phyloP scores from a whole-genome alignment of 2,113 vertebrate species.

The Poecilia latipinna region DNA sequence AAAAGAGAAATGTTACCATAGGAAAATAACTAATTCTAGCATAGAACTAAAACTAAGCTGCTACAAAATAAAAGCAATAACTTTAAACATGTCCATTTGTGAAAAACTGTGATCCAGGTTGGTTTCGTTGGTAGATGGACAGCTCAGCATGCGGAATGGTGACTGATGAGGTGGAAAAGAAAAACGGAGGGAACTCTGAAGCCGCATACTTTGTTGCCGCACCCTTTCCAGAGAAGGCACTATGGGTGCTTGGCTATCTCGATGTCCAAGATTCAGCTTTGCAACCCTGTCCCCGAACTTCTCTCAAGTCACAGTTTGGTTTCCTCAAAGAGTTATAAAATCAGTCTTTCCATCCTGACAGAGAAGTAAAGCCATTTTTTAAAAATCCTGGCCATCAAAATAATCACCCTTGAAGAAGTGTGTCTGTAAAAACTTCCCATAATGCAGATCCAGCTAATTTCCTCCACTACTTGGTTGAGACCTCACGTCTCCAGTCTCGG shows the following conservation, averaged over 20 bases:
- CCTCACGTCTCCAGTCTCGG: conserved; percentile 24
- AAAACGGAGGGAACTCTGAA: conserved; percentile 50
- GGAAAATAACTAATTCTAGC: conserved; percentile 29
- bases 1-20: conserved; percentile 20
- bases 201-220: conserved; percentile 47
- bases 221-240: conserved; percentile 84
- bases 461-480: conserved; percentile 30
- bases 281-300: conserved; percentile 31
- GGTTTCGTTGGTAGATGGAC: conserved; percentile 49
- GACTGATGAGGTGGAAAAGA: conserved; percentile 63
- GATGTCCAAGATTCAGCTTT: conserved; percentile 40
- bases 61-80: conserved; percentile 49
- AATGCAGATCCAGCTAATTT: conserved; percentile 3
- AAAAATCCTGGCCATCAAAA: conserved; percentile 15
- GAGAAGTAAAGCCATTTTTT: conserved; percentile 19
- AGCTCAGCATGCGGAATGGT: conserved; percentile 52
- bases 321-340: conserved; percentile 33
- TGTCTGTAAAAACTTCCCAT: conserved; percentile 11
- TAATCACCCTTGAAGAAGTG: conserved; percentile 14
- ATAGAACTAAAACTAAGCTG: conserved; percentile 62
- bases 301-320: conserved; percentile 57
- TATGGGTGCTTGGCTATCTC: conserved; percentile 77
- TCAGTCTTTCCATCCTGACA: conserved; percentile 9
- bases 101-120: conserved; percentile 33
- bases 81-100: conserved; percentile 48